Base-by-base conservation (phyloP, 2,888 invertebrate genomes). In the Drepana falcataria region DNA sequence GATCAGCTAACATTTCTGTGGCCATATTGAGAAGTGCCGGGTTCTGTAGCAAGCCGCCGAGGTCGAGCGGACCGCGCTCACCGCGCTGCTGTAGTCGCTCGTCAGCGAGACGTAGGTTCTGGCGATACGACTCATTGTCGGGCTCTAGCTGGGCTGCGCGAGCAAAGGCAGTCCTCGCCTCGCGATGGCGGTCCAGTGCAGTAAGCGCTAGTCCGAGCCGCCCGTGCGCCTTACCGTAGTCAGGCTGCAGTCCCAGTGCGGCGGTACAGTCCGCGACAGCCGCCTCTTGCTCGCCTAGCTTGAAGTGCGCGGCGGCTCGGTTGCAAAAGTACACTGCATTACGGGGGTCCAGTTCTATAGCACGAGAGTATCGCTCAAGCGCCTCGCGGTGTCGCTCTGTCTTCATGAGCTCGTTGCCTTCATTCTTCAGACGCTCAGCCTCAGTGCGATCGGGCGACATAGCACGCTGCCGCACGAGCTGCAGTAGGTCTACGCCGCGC, bases 261-360 rank as follows among this genome's bases (percentile, higher is more conserved):
- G 94, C 94, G 69, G 95, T 94, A 81, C 98, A 99, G 85, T 99
- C 99, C 53, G 94, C 94, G 53, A 99, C 95, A 7, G 98, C 97
- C 59, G 94, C 92, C 55, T 94, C 93, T 75, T 97, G 95, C 73
- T 96, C 94, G 52, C 95, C 95, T 63, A 98, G 87, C 77, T 98
- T 97, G 77, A 96, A 98, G 80, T 96, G 95, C 0, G 98, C 98
- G 1, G 99, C 99, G 49, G 99, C 99, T 65, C 99, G 94, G 81
- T 99, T 99, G 83, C 99, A 98, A 83, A 96, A 99, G 87, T 96
- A 99, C 40, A 99, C 97, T 0, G 99, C 95, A 90, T 99, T 99
- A 59, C 93, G 93, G 35, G 95, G 94, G 81, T 98, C 97, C 56
- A 97, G 88, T 69, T 94, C 93, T 63, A 99, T 97, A 7, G 99